Percentiles rank a stretch among this genome's conserved stretches.
These are phyloP conservation scores for Cybosia mesomella DNA, from an alignment of 2,888 invertebrate genomes.

Conservation along the genomic window DNA sequence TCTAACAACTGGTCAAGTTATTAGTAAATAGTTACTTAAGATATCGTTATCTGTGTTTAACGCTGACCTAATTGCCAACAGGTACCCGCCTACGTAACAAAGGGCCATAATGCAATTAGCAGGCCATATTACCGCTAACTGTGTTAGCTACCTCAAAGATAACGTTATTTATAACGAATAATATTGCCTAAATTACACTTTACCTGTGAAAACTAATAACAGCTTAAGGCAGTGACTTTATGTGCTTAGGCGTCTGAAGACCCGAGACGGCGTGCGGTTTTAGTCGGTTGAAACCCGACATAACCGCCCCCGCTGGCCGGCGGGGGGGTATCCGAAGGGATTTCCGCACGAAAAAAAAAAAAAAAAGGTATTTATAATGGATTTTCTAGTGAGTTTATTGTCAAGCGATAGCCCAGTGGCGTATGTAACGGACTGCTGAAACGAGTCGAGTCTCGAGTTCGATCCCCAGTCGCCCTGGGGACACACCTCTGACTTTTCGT, in stretches of 20 bases:
- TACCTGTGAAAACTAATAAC: constrained; percentile 22
- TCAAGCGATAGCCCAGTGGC: no score
- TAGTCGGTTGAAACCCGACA: no score
- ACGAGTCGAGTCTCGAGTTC: no score
- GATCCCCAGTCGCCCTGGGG: no score
- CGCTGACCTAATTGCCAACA: constrained; percentile 35
- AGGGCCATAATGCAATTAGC: constrained; percentile 21
- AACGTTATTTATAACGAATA: constrained; percentile 23
- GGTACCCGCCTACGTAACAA: constrained; percentile 18
- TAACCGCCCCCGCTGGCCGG: no score
- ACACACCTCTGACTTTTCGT: no score
- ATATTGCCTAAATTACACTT: constrained; percentile 20
- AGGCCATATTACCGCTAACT: constrained; percentile 19
- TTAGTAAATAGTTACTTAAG: constrained; percentile 12
- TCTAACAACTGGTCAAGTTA: neutral
- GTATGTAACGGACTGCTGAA: no score
- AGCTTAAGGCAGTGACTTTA: constrained; percentile 1
- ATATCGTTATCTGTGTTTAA: constrained; percentile 35
- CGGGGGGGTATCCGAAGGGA: no score
- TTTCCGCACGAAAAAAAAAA: no score
- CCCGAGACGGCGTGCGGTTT: no score
- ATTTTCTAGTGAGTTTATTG: constrained; percentile 19
- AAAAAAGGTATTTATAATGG: constrained; percentile 20
- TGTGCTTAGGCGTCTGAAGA: no score
- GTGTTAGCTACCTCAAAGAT: constrained; percentile 29